Base-by-base conservation (phyloP, 2,113 vertebrate species). In the Coryphaenoides rupestris region DNA sequence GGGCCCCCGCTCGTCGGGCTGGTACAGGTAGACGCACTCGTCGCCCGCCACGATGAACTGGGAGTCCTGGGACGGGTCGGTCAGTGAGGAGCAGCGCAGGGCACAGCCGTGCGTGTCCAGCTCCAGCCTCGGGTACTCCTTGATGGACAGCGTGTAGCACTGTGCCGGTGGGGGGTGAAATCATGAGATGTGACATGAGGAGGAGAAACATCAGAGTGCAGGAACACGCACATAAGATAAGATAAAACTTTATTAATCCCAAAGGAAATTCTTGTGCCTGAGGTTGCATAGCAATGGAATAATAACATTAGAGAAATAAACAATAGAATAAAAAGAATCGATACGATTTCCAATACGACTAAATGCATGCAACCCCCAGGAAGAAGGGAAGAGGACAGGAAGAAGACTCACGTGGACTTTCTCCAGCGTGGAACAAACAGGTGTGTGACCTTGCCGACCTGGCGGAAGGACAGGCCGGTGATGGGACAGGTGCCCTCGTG, bases 21-120 rank as follows among this genome's bases (percentile, higher is more conserved):
- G 97, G 74, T 98, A 99, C 49, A 99, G 89, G 84, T 98, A 99
- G 22, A 99, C 95, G 1, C 97, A 99, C 1, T 99, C 96, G 5
- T 99, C 93, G n/a, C 96, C 94, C 0, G 97, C 97, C 65, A 98
- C 96, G 0, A 99, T 93, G 79, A 99, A 98, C 87, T 99, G 97
- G 17, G 98, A 93, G 76, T 99, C 97, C 77, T 99, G 97, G 49
- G 96, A 98, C 23, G 96, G 96, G 73, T 99, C 97, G 0, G 95
- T 91, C 50, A 99, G 88, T 0, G 95, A 92, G 0, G 95, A 98
- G 75, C 97, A 99, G 66, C 84, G 91, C 65, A 99, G 82, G 0
- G 92, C 94, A 66, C 96, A 99, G 6, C 97, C 97, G 0, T 95
- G 96, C 1, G 87, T 93, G 50, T 98, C 96, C 84, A 99, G 86